Evolutionary conservation across 2,797 vertebrate species (phyloP), one percentile per base, ranked within the genome.

Genomic region (Eidolon dupreanum): DNA sequence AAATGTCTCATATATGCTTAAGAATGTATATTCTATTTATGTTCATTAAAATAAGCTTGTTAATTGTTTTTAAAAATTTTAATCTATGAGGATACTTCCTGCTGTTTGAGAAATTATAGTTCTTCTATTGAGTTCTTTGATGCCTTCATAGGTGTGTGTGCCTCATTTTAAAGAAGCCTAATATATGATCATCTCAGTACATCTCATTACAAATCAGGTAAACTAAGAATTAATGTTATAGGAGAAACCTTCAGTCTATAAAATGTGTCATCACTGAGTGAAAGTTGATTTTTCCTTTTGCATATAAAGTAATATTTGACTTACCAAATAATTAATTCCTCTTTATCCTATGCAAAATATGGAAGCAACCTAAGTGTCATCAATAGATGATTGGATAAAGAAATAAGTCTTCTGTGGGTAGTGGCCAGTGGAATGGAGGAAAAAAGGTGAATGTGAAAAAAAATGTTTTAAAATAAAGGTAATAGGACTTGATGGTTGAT

Each of bases 221-320:
- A 94, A 94, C 38, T 66, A 68, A 88, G 46, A 70, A 93, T 74
- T 83, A 89, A 70, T 92, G 55, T 61, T 71, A 84, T 11, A 63
- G 53, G 41, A 74, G 38, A 49, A 11, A 66, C 79, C 15, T 90
- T 94, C 16, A 85, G 19, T 93, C 10, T 90, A 6, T 81, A 94
- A 92, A 95, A 51, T 91, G 12, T 49, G n/a, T 82, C 91, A 19
- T 38, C 33, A 49, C 53, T 83, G 38, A 53, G 31, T 78, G 95
- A 74, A 88, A 88, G 0, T 89, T 53, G 55, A 16, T 63, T 96
- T 77, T 95, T 51, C 26, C 24, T 81, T 96, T 84, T 96, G 22
- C 71, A 70, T 83, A 53, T 73, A 77, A 75, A 93, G 66, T 93
- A 79, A 78, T 94, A 78, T n/a, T 95, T 93, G 53, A 84, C 70